Conservation (phyloP, 2,888 invertebrate species). For the Autographa pulchrina region DNA sequence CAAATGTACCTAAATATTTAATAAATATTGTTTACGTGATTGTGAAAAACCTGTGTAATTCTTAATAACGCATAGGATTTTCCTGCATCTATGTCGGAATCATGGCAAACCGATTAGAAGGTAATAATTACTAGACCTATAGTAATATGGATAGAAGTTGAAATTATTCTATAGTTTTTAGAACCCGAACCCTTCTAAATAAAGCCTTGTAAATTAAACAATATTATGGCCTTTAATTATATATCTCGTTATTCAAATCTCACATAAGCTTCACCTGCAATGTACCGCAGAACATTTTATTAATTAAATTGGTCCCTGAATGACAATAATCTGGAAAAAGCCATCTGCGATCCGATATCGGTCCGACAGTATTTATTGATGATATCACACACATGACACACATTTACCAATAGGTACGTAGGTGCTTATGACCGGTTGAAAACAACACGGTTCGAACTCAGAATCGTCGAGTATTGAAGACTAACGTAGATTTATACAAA, state of each 20-base stretch:
- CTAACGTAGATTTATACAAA: no score
- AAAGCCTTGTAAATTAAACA: no score
- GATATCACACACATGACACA: slow-evolving; percentile 11
- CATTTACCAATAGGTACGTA: neutral
- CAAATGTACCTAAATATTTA: neutral
- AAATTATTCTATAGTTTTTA: no score
- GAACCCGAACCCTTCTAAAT: no score
- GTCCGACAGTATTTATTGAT: slow-evolving; percentile 34
- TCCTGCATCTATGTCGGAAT: no score
- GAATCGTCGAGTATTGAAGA: no score
- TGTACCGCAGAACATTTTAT: slow-evolving; percentile 35
- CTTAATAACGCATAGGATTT: no score
- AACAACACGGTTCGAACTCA: no score
- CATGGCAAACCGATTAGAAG: no score
- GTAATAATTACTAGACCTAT: no score
- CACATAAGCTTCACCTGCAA: slow-evolving; percentile 25
- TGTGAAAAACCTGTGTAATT: no score
- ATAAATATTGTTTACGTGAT: neutral
- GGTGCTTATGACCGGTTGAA: neutral
- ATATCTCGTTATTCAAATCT: slow-evolving; percentile 12
- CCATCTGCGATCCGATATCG: slow-evolving; percentile 40
- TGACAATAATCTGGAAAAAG: slow-evolving; percentile 42
- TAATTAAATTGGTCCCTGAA: slow-evolving; percentile 47
- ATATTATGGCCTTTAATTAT: slow-evolving; percentile 5
- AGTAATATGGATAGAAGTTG: no score